These are phyloP conservation scores for Perdix hodgsoniae DNA, from an alignment of 2,797 vertebrate species.

Conservation along the genomic window DNA sequence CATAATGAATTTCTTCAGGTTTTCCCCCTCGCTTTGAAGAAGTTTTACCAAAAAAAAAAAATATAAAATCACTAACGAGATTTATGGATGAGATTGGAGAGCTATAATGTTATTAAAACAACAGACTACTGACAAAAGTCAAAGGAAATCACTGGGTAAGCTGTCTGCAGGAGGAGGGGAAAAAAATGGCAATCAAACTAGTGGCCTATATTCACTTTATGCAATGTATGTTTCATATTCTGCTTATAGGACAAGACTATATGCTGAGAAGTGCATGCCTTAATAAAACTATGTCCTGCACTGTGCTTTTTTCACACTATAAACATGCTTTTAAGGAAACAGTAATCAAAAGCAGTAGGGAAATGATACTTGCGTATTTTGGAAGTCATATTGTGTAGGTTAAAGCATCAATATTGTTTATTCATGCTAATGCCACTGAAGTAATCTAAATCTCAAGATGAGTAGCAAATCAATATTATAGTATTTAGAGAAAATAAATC, in stretches of 20 bases:
- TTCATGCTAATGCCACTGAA: neutral
- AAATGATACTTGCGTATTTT: neutral
- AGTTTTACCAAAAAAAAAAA: neutral
- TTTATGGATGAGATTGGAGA: neutral
- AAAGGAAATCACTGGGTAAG: neutral
- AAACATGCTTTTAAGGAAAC: neutral
- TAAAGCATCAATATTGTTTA: neutral
- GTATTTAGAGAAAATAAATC: neutral
- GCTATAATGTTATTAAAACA: neutral
- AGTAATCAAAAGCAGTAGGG: neutral
- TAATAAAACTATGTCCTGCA: neutral
- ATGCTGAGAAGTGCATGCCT: neutral
- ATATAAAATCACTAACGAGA: neutral
- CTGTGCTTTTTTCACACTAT: neutral
- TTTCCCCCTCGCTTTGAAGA: neutral
- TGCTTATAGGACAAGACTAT: neutral
- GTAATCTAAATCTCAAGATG: neutral
- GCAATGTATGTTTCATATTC: neutral
- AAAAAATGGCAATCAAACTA: neutral
- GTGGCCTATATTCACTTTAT: neutral
- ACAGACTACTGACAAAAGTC: neutral
- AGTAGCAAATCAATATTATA: neutral
- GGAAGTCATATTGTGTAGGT: neutral
- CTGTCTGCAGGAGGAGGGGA: fast-evolving
- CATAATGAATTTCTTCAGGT: neutral